A percentile compares a stretch with the other conserved stretches of the same genome.
Evolutionary conservation across 2,888 invertebrate genomes (phyloP).

Genomic region (Caenorhabditis zanzibari): DNA sequence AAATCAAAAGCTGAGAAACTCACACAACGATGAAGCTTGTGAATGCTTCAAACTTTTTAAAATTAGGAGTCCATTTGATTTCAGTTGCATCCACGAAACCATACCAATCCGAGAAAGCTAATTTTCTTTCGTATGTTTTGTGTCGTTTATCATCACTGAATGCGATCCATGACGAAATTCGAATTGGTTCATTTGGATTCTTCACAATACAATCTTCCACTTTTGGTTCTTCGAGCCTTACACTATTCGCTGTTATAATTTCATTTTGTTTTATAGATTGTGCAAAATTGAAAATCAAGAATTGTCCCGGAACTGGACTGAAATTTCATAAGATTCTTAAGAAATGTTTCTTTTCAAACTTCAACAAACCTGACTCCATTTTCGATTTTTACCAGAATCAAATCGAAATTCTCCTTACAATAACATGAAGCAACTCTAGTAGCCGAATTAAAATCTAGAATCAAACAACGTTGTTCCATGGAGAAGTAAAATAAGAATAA

Average conservation of each 20-base stretch:
- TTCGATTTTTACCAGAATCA: neutral
- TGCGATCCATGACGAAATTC: constrained; percentile 18
- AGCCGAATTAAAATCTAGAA: constrained; percentile 7
- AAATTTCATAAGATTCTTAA: neutral
- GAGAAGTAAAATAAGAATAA: neutral
- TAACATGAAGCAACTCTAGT: constrained; percentile 11
- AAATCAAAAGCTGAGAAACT: neutral
- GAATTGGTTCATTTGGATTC: neutral
- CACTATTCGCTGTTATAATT: neutral
- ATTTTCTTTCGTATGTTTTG: constrained; percentile 6
- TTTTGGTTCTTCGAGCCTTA: neutral
- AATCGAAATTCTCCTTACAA: neutral
- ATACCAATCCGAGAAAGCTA: constrained; percentile 27
- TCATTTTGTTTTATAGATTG: neutral
- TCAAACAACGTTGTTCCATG: constrained; percentile 7
- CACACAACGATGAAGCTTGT: constrained; percentile 7
- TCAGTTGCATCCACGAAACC: constrained; percentile 20
- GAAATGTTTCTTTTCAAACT: neutral
- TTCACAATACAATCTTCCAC: neutral
- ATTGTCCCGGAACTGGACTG: constrained; percentile 3
- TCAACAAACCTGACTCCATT: neutral
- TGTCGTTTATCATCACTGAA: constrained; percentile 4
- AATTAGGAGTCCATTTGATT: neutral
- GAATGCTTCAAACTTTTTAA: neutral
- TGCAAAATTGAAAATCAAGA: neutral